phyloP scores from a whole-genome alignment of 1,140 invertebrate genomes.

The Eumaeus atala region DNA sequence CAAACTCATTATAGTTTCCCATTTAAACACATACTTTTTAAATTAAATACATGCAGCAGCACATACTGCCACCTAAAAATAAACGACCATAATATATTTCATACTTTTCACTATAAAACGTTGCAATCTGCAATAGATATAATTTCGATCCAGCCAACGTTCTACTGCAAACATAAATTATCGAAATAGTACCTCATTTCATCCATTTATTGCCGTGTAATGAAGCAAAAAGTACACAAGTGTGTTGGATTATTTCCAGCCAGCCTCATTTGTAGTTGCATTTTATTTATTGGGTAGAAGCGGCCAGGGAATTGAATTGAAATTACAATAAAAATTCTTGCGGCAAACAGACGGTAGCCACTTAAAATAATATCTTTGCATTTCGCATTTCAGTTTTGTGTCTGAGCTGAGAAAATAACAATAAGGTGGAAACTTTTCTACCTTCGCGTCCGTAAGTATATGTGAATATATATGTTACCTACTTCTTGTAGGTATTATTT shows the following conservation, averaged over 20 bases:
- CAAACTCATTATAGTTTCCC: too few species aligned
- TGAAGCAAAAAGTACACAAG: constrained; percentile 34
- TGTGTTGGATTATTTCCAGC: constrained; percentile 33
- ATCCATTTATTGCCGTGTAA: constrained; percentile 31
- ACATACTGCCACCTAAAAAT: too few species aligned
- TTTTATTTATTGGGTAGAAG: constrained; percentile 24
- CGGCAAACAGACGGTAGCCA: constrained; percentile 14
- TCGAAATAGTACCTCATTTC: constrained; percentile 29
- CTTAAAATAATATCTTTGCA: constrained; percentile 16
- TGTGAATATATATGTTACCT: neutral
- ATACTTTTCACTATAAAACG: too few species aligned
- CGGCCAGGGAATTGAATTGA: constrained; percentile 22
- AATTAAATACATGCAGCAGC: too few species aligned
- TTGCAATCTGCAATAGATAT: neutral
- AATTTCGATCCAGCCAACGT: constrained; percentile 1
- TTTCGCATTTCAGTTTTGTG: constrained; percentile 7
- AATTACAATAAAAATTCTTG: constrained; percentile 17
- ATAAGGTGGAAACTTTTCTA: constrained; percentile 8
- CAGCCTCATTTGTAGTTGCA: constrained; percentile 30
- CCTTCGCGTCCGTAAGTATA: neutral
- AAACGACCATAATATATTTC: neutral
- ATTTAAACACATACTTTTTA: too few species aligned
- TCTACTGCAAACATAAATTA: constrained; percentile 12
- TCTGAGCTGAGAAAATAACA: neutral
- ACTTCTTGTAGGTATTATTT: too few species aligned